Evolutionary conservation across 1,140 invertebrate species (phyloP).

Genomic region (Trichonephila clavata): DNA sequence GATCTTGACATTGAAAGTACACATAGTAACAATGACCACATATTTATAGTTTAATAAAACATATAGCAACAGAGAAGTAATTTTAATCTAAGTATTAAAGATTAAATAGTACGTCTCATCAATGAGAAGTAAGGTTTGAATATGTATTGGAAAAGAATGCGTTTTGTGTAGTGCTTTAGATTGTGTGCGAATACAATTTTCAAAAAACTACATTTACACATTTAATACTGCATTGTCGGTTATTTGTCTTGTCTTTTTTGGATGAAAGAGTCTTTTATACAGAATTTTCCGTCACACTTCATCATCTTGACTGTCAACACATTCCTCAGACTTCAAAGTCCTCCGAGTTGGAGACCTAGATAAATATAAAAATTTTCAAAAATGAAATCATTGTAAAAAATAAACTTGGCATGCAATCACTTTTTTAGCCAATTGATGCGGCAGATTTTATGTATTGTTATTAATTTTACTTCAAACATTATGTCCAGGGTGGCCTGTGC

Average conservation of each 20-base stretch:
- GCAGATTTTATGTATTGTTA: too few relatives aligned
- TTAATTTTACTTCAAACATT: too few relatives aligned
- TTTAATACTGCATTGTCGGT: constrained; percentile 73
- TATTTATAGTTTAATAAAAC: constrained; percentile 1
- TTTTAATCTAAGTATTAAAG: background rate
- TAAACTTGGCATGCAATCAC: too few relatives aligned
- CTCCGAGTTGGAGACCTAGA: constrained; percentile 46
- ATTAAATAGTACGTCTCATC: background rate
- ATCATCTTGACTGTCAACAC: background rate
- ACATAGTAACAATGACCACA: background rate
- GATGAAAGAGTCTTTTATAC: constrained; percentile 71
- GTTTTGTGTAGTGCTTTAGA: constrained; percentile 64
- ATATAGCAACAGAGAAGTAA: background rate
- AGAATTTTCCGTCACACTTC: constrained; percentile 24
- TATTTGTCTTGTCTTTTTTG: constrained; percentile 64
- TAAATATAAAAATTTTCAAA: background rate
- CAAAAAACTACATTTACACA: constrained; percentile 64
- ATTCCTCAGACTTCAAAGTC: constrained; percentile 58
- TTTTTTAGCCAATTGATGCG: too few relatives aligned
- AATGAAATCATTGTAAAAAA: background rate
- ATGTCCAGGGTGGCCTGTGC: too few relatives aligned
- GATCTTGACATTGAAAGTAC: background rate
- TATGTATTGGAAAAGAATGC: constrained; percentile 51
- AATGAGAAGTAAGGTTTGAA: background rate
- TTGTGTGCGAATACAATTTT: constrained; percentile 51